A percentile compares a stretch with the other conserved stretches of the same genome.
phyloP scores from a whole-genome alignment of 2,888 invertebrate genomes.

The Drosophila leonis region DNA sequence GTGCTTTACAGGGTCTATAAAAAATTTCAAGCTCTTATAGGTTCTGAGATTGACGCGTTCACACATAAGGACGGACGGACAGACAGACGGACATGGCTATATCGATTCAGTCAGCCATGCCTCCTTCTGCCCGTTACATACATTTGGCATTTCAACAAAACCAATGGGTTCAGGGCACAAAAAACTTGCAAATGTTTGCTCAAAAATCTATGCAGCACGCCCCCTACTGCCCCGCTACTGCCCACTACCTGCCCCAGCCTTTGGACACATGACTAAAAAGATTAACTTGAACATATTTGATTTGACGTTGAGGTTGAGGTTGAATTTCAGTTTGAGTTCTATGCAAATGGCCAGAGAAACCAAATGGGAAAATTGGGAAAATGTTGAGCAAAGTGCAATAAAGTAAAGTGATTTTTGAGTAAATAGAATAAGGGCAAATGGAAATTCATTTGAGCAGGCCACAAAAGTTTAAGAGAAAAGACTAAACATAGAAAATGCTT shows the following conservation, averaged over 20 bases:
- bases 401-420: constrained; percentile 39
- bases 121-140: too few species aligned
- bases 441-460: neutral
- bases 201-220: neutral
- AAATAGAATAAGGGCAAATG: constrained; percentile 28
- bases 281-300: constrained; percentile 63
- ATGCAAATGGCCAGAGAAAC: constrained; percentile 48
- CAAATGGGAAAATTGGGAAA: constrained; percentile 30
- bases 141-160: too few species aligned
- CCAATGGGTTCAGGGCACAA: too few species aligned
- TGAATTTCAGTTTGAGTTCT: constrained; percentile 25
- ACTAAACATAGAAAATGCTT: neutral
- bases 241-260: constrained; percentile 5
- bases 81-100: too few species aligned
- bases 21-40: too few species aligned
- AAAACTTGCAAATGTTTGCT: constrained; percentile 16
- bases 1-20: too few species aligned
- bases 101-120: too few species aligned
- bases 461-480: neutral
- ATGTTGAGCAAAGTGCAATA: constrained; percentile 36
- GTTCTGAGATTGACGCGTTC: too few species aligned
- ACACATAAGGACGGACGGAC: too few species aligned
- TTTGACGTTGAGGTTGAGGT: constrained; percentile 18
- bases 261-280: constrained; percentile 38
- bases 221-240: neutral